Evolutionary conservation across 2,113 vertebrate genomes (phyloP).

Genomic region (Corythoichthys haematopterus): DNA sequence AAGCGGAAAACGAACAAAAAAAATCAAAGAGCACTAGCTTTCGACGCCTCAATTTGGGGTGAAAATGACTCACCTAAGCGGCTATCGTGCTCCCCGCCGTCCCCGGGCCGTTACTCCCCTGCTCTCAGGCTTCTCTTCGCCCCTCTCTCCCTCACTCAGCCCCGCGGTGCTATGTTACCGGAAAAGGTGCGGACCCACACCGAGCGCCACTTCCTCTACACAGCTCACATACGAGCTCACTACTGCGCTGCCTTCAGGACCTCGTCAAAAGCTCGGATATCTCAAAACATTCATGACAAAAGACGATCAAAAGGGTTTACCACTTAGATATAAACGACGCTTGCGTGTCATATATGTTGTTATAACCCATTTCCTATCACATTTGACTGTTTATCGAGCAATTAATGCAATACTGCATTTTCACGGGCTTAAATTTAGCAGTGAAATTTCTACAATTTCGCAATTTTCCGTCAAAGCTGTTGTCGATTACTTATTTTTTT

Average conservation of each 20-base stretch:
- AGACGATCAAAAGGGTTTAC: background rate
- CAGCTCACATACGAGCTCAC: conserved; percentile 43
- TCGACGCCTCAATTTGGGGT: background rate
- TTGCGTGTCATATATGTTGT: background rate
- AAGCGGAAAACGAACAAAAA: conserved; percentile 23
- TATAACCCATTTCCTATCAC: background rate
- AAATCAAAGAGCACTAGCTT: background rate
- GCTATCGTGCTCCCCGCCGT: conserved; percentile 45
- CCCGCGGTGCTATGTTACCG: conserved; percentile 68
- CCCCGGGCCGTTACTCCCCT: conserved; percentile 59
- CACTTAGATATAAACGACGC: background rate
- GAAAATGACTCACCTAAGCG: conserved; percentile 53
- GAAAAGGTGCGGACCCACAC: conserved; percentile 80
- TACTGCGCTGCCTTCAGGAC: conserved; percentile 32
- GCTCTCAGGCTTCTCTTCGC: conserved; percentile 47
- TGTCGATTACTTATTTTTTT: background rate
- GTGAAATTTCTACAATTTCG: background rate
- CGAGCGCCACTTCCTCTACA: conserved; percentile 76
- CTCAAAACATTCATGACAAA: rapidly evolving
- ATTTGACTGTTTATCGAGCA: background rate
- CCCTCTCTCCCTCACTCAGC: conserved; percentile 11
- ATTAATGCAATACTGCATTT: background rate
- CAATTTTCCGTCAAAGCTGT: background rate
- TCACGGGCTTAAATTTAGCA: background rate
- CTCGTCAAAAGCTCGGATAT: conserved; percentile 22